Conservation (phyloP, 2,888 invertebrate genomes). For the Furcula furcula region DNA sequence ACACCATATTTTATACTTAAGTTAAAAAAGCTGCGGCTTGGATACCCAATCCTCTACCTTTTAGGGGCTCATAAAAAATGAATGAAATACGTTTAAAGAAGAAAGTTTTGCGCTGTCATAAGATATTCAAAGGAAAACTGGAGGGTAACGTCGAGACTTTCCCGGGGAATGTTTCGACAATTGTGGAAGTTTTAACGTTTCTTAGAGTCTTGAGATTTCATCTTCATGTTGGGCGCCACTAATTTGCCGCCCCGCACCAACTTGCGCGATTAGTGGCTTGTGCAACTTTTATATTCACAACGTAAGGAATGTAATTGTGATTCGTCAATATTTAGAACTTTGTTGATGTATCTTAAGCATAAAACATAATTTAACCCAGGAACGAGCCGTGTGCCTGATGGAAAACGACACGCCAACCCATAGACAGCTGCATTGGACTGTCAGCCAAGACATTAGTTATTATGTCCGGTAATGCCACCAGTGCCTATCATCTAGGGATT, state of each 20-base stretch:
- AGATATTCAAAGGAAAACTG: not conserved
- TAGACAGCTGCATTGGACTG: no score
- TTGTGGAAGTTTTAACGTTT: not conserved
- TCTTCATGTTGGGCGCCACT: not conserved
- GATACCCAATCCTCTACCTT: not conserved
- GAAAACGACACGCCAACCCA: no score
- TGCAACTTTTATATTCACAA: not conserved
- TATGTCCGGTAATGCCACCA: no score
- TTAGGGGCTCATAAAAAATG: not conserved
- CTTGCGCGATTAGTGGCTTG: not conserved
- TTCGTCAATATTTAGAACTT: no score
- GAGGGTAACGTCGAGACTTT: not conserved
- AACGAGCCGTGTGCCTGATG: no score
- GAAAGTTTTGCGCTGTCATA: not conserved
- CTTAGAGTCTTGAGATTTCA: not conserved
- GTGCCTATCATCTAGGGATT: no score
- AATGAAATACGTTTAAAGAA: not conserved
- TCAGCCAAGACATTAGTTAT: no score
- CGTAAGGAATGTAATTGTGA: not conserved
- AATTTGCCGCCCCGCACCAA: not conserved
- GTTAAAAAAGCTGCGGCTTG: not conserved
- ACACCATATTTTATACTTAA: not conserved
- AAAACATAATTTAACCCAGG: no score
- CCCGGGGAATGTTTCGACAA: not conserved
- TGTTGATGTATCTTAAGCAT: no score